Evolutionary conservation across 2,797 vertebrate species (phyloP), one percentile per base, ranked within the genome.

Genomic region (Carduelis carduelis): DNA sequence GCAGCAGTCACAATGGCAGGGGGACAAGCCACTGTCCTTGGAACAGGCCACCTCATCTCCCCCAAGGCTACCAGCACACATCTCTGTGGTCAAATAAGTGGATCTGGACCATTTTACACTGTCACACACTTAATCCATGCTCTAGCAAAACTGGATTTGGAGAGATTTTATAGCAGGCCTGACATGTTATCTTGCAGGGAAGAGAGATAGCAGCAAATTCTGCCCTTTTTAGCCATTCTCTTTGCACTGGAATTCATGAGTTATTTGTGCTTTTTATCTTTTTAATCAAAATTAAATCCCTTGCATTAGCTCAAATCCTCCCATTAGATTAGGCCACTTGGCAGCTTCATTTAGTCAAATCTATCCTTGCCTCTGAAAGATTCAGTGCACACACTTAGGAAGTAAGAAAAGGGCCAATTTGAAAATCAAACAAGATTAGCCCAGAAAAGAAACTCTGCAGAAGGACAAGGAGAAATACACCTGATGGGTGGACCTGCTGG

Each of bases 221-320:
- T 57, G 44, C 53, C 66, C 69, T 80, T 79, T 77, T 77, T 57
- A 52, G n/a, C 61, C 32, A 56, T 76, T 90, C 23, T 64, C 47
- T 64, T 80, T 68, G 32, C 43, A 83, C 23, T 12, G 0, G 49
- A 82, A 89, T 94, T 77, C 23, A 55, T 64, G 30, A 85, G 50
- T 60, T 91, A 59, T 84, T 94, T 86, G 50, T 79, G 56, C 49
- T 82, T 93, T 89, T 92, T 83, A 77, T 82, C 78, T 95, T 85
- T 89, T 52, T 22, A 71, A 87, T 92, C 64, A 65, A 85, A 92
- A 83, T 68, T 68, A 89, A 95, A 93, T 78, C 89, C 71, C 43
- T 83, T 96, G 79, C 68, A 87, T 78, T 92, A 89, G 71, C 61
- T 92, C 41, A 89, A 89, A 87, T 71, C 69, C 57, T 85, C 76